A percentile compares a stretch with the other conserved stretches of the same genome.
phyloP scores from a whole-genome alignment of 2,113 vertebrate genomes.

The Meles meles region DNA sequence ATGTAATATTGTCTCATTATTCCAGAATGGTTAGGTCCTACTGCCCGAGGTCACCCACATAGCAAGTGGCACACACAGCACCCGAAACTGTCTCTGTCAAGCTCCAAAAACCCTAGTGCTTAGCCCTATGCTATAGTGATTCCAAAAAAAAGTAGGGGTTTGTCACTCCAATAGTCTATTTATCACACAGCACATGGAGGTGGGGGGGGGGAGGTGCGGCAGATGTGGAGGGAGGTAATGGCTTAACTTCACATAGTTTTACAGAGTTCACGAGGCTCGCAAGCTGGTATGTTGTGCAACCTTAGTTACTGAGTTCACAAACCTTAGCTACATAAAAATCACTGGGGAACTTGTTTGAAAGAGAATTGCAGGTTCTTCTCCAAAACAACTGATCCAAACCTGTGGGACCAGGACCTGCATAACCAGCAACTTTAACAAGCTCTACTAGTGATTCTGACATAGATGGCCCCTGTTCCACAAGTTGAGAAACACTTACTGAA shows the following conservation, averaged over 20 bases:
- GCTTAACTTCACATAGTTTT: background rate
- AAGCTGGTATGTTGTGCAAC: background rate
- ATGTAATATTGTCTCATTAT: background rate
- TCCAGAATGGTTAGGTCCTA: background rate
- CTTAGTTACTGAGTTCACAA: background rate
- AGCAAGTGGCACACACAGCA: background rate
- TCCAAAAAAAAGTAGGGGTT: fast-evolving
- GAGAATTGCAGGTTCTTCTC: background rate
- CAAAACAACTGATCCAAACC: background rate
- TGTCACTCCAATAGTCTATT: background rate
- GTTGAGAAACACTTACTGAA: background rate
- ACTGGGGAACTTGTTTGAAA: background rate
- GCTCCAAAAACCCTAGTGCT: background rate
- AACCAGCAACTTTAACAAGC: background rate
- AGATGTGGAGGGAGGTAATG: too few species aligned
- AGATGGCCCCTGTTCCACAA: too few species aligned
- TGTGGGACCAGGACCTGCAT: background rate
- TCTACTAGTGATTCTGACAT: background rate
- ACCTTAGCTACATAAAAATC: background rate
- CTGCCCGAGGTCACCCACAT: background rate
- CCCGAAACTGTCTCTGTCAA: background rate
- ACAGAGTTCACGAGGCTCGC: background rate
- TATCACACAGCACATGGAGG: background rate
- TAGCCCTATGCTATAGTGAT: background rate
- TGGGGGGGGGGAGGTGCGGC: too few species aligned